A percentile compares a stretch with the other conserved stretches of the same genome.
These are phyloP conservation scores for Trachurus trachurus DNA, from an alignment of 2,797 vertebrate species.

Conservation along the genomic window DNA sequence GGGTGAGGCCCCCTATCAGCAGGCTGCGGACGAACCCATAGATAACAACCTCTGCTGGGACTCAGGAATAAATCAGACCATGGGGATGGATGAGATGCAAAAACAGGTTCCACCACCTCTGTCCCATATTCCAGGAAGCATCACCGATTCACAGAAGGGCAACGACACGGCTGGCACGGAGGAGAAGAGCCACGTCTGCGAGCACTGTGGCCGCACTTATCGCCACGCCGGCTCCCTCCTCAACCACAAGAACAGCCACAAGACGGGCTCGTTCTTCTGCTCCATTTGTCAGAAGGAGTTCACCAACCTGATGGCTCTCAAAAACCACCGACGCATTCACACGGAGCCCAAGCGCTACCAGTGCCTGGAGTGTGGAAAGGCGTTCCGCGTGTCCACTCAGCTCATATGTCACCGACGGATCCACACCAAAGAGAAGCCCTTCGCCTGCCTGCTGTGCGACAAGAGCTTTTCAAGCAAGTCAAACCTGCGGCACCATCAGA, in stretches of 20 bases:
- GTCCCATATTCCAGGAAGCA: conserved; percentile 65
- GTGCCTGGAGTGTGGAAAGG: conserved; percentile 90
- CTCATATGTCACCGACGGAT: conserved; percentile 92
- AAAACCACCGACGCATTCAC: conserved; percentile 92
- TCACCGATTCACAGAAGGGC: conserved; percentile 51
- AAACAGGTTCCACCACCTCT: conserved; percentile 73
- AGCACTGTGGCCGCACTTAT: conserved; percentile 92
- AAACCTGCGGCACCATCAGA: conserved; percentile 88
- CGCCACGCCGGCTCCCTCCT: conserved; percentile 94
- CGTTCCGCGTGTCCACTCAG: conserved; percentile 89
- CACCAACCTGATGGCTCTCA: conserved; percentile 91
- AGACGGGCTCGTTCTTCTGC: conserved; percentile 92
- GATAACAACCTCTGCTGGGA: conserved; percentile 71
- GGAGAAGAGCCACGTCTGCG: conserved; percentile 90
- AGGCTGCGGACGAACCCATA: conserved; percentile 28
- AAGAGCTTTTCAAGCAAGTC: conserved; percentile 90
- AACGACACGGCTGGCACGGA: conserved; percentile 38
- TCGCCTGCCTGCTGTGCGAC: conserved; percentile 84
- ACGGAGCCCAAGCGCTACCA: conserved; percentile 92
- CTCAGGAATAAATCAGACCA: conserved; percentile 70
- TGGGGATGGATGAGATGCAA: conserved; percentile 62
- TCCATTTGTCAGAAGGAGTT: conserved; percentile 88
- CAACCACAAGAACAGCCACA: conserved; percentile 96
- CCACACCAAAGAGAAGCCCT: conserved; percentile 91
- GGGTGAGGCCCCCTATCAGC: conserved; percentile 54